These are phyloP conservation scores for Lontra canadensis DNA, from an alignment of 2,113 vertebrate species.

Conservation along the genomic window DNA sequence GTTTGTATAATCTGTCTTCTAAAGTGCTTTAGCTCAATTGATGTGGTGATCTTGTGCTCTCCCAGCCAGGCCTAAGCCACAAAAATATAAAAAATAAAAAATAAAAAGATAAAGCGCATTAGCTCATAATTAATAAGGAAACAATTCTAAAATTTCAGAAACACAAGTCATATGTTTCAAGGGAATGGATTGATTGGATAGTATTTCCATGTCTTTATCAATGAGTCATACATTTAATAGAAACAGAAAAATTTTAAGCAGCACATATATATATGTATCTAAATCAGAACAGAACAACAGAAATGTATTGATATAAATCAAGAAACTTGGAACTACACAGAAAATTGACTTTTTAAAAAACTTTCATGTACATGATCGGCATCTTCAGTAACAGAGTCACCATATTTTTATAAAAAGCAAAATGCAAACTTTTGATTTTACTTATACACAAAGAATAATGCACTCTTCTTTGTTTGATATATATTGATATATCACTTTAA, in stretches of 20 bases:
- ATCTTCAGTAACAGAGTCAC: conserved; percentile 36
- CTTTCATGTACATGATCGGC: neutral
- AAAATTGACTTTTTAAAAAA: conserved; percentile 53
- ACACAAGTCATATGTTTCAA: conserved; percentile 36
- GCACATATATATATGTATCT: neutral
- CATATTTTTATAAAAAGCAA: conserved; percentile 60
- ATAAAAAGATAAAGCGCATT: neutral
- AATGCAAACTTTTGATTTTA: conserved; percentile 60
- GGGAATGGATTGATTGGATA: conserved; percentile 40
- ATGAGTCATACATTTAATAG: conserved; percentile 61
- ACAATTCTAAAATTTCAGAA: conserved; percentile 30
- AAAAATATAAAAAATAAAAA: neutral
- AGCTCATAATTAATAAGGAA: conserved; percentile 43
- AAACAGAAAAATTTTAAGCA: conserved; percentile 45
- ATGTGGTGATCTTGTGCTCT: neutral
- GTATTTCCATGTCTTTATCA: conserved; percentile 54
- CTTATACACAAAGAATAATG: conserved; percentile 59
- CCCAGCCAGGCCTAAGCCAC: neutral
- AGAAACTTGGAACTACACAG: conserved; percentile 7
- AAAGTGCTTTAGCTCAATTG: neutral
- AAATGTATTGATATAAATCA: conserved; percentile 6
- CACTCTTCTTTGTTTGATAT: conserved; percentile 38
- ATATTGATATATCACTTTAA: conserved; percentile 49
- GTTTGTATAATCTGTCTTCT: conserved; percentile 16
- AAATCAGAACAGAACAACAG: conserved; percentile 44